Evolutionary conservation across 2,888 invertebrate species (phyloP).

Genomic region (Ormyrus pomaceus): DNA sequence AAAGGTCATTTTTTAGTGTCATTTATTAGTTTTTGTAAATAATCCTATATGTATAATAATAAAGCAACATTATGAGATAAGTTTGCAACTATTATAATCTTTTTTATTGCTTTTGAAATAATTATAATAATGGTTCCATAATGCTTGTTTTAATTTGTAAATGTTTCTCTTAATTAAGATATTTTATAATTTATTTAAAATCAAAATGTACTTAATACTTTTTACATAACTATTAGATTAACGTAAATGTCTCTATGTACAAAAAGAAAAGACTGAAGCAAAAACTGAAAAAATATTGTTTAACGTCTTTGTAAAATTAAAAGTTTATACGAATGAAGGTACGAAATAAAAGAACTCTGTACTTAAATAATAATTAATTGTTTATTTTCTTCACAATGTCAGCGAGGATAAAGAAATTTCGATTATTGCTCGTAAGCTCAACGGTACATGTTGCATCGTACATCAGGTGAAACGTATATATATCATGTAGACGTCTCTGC

Average conservation of each 20-base stretch:
- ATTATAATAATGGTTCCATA: not conserved
- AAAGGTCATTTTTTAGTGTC: too few species aligned
- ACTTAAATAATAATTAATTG: slow-evolving; percentile 15
- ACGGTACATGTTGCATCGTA: slow-evolving; percentile 32
- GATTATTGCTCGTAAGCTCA: slow-evolving; percentile 52
- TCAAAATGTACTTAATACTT: not conserved
- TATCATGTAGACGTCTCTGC: slow-evolving; percentile 21
- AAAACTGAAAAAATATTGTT: slow-evolving; percentile 17
- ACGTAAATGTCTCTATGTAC: not conserved
- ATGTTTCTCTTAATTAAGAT: too few species aligned
- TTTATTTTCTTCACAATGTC: slow-evolving; percentile 33
- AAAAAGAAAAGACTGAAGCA: slow-evolving; percentile 31
- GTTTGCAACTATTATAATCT: too few species aligned
- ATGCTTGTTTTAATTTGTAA: not conserved
- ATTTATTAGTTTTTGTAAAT: too few species aligned
- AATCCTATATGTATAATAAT: too few species aligned
- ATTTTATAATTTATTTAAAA: slow-evolving; percentile 22
- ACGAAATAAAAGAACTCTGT: not conserved
- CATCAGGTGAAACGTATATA: slow-evolving; percentile 30
- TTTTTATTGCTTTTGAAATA: too few species aligned
- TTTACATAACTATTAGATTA: not conserved
- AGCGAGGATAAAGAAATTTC: slow-evolving; percentile 50
- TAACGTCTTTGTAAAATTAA: not conserved
- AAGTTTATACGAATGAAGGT: slow-evolving; percentile 4
- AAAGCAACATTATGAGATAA: too few species aligned